Evolutionary conservation across 2,113 vertebrate species (phyloP).

Genomic region (Sterna hirundo): DNA sequence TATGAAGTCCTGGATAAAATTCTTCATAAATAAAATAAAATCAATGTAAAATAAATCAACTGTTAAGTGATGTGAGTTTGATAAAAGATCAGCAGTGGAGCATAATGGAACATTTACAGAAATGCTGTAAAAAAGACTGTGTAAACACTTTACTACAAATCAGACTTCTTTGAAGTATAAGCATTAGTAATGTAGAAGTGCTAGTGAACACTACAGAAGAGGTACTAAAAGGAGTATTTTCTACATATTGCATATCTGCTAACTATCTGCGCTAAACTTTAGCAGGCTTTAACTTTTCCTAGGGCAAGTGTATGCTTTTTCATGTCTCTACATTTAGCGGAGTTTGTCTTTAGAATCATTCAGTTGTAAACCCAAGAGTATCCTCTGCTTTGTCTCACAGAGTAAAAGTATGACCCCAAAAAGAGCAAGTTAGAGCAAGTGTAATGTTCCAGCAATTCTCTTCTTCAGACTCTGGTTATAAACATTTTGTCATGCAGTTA

Average conservation of each 20-base stretch:
- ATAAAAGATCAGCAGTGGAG: background rate
- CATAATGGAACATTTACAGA: background rate
- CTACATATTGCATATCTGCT: background rate
- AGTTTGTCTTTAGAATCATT: background rate
- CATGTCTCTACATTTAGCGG: background rate
- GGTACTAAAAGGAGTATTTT: background rate
- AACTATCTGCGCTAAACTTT: background rate
- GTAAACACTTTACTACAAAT: background rate
- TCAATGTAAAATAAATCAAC: too few species aligned
- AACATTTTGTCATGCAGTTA: background rate
- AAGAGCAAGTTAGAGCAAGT: background rate
- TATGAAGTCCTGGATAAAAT: background rate
- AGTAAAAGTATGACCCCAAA: background rate
- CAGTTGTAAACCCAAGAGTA: background rate
- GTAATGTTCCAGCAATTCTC: background rate
- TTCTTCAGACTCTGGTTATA: background rate
- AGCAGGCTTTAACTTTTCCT: background rate
- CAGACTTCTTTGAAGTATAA: background rate
- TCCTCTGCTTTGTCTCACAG: background rate
- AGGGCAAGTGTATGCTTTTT: background rate
- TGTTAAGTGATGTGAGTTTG: background rate
- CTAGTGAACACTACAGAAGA: background rate
- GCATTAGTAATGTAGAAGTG: background rate
- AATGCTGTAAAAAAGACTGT: too few species aligned
- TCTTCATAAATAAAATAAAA: too few species aligned